phyloP scores from a whole-genome alignment of 2,113 vertebrate genomes.

The Pterocles orientalis region DNA sequence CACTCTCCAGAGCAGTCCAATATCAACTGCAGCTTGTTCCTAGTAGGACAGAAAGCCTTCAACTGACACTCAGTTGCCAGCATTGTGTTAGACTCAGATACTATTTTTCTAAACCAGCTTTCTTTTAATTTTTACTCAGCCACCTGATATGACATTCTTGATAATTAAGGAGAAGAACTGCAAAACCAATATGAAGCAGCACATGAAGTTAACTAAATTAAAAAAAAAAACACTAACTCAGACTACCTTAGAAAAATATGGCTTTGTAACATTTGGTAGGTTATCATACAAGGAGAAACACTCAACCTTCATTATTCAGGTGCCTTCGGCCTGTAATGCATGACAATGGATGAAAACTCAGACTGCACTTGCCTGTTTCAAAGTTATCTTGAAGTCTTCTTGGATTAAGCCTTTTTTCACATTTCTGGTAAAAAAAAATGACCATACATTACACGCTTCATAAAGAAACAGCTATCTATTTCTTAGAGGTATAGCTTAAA shows the following conservation, averaged over 20 bases:
- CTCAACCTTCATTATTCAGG: neutral
- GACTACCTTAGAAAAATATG: neutral
- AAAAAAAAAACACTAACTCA: neutral
- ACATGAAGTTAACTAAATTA: neutral
- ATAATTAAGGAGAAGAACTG: neutral
- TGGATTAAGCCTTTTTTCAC: conserved; percentile 87
- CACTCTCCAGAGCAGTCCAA: neutral
- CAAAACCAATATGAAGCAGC: neutral
- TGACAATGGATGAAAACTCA: neutral
- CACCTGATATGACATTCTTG: neutral
- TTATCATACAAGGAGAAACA: neutral
- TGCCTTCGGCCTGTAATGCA: neutral
- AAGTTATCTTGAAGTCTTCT: conserved; percentile 91
- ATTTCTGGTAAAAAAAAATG: conserved; percentile 81
- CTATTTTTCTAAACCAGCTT: neutral
- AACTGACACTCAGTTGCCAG: neutral
- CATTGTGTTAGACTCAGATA: neutral
- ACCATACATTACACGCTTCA: conserved; percentile 17
- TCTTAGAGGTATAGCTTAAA: neutral
- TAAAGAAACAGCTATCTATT: neutral
- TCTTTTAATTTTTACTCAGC: neutral
- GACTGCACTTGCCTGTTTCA: conserved; percentile 81
- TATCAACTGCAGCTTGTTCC: neutral
- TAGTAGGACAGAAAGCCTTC: neutral
- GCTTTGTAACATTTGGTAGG: neutral